Base-by-base conservation (phyloP, 2,113 vertebrate species). In the Stigmatopora nigra region DNA sequence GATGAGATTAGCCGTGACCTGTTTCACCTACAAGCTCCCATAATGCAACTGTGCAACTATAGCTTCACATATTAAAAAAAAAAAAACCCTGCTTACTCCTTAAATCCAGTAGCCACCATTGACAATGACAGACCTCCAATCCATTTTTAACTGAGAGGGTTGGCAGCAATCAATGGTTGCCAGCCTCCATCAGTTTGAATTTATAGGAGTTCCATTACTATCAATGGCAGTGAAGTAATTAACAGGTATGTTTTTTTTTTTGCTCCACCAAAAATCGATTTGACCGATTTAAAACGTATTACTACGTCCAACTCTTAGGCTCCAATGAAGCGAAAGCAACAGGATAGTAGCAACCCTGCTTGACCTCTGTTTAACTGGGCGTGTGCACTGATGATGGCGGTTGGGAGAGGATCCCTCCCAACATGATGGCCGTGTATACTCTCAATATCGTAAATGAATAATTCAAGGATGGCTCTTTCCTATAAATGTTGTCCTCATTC, bases 401-500 rank as follows among this genome's bases (percentile, higher is more conserved):
- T 77, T 69, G 58, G 61, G 58, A 36, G 76, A 47, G 11, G 20
- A 81, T 69, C 75, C 75, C 65, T 69, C 64, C 66, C 72, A 71
- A 77, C 81, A 83, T 16, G 61, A 48, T 78, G 75, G 74, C 61
- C 62, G 69, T 63, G 69, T 68, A 67, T 71, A 65, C 68, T 79
- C 68, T 73, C 76, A 57, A 46, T 52, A 74, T 66, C 67, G 70
- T 87, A 22, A 56, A 56, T 61, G 48, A 88, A 89, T 89, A 86
- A 84, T 81, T 77, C 66, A 88, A 59, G 45, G 58, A 1, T 53
- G 44, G 48, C 61, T 64, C 62, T 71, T 82, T 82, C 74, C 79
- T 78, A 48, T 83, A 70, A 70, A 75, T 77, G 75, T 80, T 82
- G 77, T 77, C 73, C 78, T 85, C 87, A 85, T 88, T 65, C 71